These are phyloP conservation scores for Apotomis capreana DNA, from an alignment of 2,888 invertebrate genomes.

Conservation along the genomic window DNA sequence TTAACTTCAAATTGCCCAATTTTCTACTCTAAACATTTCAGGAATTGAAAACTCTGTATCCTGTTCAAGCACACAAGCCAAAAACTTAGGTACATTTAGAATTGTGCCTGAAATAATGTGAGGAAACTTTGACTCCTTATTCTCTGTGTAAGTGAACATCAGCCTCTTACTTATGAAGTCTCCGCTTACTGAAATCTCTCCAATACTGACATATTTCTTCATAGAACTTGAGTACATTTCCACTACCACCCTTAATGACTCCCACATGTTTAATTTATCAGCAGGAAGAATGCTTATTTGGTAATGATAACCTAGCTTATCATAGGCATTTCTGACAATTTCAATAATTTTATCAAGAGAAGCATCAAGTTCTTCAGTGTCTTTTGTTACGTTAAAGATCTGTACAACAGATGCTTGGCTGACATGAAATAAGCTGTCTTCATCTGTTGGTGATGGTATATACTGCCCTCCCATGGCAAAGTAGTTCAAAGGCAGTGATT, in stretches of 20 bases:
- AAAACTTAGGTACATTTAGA: conserved; percentile 88
- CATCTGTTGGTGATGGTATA: conserved; percentile 66
- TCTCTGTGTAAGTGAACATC: conserved; percentile 86
- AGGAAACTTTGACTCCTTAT: conserved; percentile 84
- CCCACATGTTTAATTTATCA: conserved; percentile 83
- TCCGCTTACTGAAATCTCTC: conserved; percentile 87
- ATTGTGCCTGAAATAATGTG: conserved; percentile 88
- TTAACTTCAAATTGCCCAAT: conserved; percentile 53
- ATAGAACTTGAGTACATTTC: conserved; percentile 89
- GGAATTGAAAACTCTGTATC: conserved; percentile 68
- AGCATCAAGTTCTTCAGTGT: conserved; percentile 72
- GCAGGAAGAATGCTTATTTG: conserved; percentile 85
- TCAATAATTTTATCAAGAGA: conserved; percentile 83
- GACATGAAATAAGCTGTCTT: conserved; percentile 85
- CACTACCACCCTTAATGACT: conserved; percentile 86
- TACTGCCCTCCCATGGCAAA: conserved; percentile 89
- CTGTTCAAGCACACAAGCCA: conserved; percentile 89
- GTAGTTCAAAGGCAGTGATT: conserved; percentile 86
- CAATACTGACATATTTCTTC: conserved; percentile 87
- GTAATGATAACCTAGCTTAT: conserved; percentile 86
- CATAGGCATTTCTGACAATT: conserved; percentile 83
- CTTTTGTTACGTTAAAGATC: conserved; percentile 84
- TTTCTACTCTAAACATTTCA: conserved; percentile 59
- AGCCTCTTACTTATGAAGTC: conserved; percentile 91
- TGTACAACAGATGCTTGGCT: conserved; percentile 88